phyloP scores from a whole-genome alignment of 1,140 invertebrate species.

The Listronotus oregonensis region DNA sequence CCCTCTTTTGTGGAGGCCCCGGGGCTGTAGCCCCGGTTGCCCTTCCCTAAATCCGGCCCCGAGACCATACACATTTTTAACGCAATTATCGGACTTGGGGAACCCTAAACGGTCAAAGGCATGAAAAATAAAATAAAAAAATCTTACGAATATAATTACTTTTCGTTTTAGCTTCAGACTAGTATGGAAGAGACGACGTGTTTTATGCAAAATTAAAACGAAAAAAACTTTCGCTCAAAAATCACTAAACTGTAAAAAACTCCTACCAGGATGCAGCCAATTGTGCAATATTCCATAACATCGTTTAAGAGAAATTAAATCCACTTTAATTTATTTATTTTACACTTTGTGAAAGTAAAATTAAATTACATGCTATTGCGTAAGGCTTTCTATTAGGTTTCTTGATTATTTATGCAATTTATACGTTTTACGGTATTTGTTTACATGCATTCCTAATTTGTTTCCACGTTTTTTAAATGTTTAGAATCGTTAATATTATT shows the following conservation, averaged over 20 bases:
- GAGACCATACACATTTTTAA: too few species aligned
- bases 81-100: too few species aligned
- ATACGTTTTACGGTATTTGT: slow-evolving; percentile 17
- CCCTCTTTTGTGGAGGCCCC: too few species aligned
- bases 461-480: neutral
- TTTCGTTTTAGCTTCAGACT: too few species aligned
- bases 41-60: too few species aligned
- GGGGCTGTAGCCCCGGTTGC: too few species aligned
- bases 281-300: slow-evolving; percentile 28
- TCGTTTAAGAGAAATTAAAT: slow-evolving; percentile 31
- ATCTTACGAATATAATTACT: too few species aligned
- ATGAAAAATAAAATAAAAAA: too few species aligned
- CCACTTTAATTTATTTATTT: slow-evolving; percentile 19
- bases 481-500: neutral
- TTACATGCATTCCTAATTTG: slow-evolving; percentile 21
- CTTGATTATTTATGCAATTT: slow-evolving; percentile 22
- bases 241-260: slow-evolving; percentile 14
- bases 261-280: neutral
- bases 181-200: too few species aligned
- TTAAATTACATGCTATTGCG: slow-evolving; percentile 25
- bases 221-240: slow-evolving; percentile 21
- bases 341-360: slow-evolving; percentile 31
- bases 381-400: slow-evolving; percentile 30
- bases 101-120: too few species aligned
- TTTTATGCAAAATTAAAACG: too few species aligned